A percentile compares a stretch with the other conserved stretches of the same genome.
Conservation (phyloP, 2,888 invertebrate genomes). For the Trachelus troglodyta region DNA sequence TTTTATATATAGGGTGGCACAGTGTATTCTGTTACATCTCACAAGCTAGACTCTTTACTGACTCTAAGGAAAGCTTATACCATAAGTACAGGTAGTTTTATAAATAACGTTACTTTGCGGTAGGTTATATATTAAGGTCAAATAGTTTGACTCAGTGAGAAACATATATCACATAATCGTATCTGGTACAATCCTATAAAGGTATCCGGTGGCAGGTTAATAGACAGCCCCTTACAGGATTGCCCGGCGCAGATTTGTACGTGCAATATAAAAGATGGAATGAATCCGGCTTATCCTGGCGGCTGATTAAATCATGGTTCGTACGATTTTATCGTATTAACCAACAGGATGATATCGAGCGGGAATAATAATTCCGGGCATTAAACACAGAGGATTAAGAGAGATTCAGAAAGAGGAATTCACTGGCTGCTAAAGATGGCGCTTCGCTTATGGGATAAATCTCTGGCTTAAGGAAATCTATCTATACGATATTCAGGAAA, state of each 20-base stretch:
- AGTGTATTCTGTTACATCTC: not conserved
- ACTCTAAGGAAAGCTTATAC: not conserved
- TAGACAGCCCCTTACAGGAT: not conserved
- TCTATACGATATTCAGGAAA: not conserved
- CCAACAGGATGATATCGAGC: not conserved
- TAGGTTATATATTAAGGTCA: not conserved
- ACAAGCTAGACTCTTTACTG: not conserved
- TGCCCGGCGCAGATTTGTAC: not conserved
- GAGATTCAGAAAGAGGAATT: not conserved
- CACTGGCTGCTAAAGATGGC: not conserved
- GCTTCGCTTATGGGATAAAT: not conserved
- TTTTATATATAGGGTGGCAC: not conserved
- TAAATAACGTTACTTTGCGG: not conserved
- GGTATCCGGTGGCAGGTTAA: not conserved
- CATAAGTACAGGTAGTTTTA: not conserved
- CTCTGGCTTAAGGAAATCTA: not conserved
- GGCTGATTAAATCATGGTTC: not conserved
- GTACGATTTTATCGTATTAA: not conserved
- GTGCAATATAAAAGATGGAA: not conserved
- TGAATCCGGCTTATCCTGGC: not conserved
- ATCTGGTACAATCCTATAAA: not conserved
- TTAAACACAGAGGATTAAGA: not conserved
- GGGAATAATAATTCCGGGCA: not conserved
- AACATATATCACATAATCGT: not conserved
- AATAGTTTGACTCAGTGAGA: not conserved